Conservation (phyloP, 2,113 vertebrate genomes). For the Nanorana parkeri region DNA sequence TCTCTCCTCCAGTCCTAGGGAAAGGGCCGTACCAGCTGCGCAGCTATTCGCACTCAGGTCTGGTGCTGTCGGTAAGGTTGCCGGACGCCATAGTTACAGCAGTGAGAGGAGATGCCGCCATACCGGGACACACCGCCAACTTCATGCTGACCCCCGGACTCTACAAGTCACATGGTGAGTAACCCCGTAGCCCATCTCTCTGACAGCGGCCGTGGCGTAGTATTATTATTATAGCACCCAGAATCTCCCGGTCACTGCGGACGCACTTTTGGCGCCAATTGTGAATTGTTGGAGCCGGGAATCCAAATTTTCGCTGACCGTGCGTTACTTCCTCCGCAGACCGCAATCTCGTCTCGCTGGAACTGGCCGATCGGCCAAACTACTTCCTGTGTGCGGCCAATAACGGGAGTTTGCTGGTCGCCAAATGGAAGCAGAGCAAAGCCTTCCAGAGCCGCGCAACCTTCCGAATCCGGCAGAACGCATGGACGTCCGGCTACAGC, state of each 20-base stretch:
- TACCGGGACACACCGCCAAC: slow-evolving; percentile 66
- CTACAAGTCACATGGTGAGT: slow-evolving; percentile 87
- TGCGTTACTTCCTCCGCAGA: slow-evolving; percentile 71
- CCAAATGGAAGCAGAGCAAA: slow-evolving; percentile 80
- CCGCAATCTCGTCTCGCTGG: slow-evolving; percentile 85
- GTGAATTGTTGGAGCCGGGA: too few species aligned
- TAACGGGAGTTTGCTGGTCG: slow-evolving; percentile 76
- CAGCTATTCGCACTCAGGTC: slow-evolving; percentile 73
- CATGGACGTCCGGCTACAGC: slow-evolving; percentile 83
- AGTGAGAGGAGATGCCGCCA: slow-evolving; percentile 63
- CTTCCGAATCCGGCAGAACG: slow-evolving; percentile 86
- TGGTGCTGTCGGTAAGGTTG: slow-evolving; percentile 71
- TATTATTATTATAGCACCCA: too few species aligned
- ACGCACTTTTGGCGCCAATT: too few species aligned
- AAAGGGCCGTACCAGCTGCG: slow-evolving; percentile 89
- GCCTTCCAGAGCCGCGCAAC: slow-evolving; percentile 85
- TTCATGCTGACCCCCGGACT: slow-evolving; percentile 94
- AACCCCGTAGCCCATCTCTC: too few species aligned
- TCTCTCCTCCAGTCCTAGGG: slow-evolving; percentile 82
- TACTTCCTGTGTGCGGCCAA: slow-evolving; percentile 80
- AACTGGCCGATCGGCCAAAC: slow-evolving; percentile 88
- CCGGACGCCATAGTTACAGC: slow-evolving; percentile 72
- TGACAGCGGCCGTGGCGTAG: too few species aligned
- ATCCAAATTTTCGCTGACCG: neutral
- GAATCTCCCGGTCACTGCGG: too few species aligned